These are phyloP conservation scores for Drosophila equinoxialis DNA, from an alignment of 1,140 invertebrate species.

Conservation along the genomic window DNA sequence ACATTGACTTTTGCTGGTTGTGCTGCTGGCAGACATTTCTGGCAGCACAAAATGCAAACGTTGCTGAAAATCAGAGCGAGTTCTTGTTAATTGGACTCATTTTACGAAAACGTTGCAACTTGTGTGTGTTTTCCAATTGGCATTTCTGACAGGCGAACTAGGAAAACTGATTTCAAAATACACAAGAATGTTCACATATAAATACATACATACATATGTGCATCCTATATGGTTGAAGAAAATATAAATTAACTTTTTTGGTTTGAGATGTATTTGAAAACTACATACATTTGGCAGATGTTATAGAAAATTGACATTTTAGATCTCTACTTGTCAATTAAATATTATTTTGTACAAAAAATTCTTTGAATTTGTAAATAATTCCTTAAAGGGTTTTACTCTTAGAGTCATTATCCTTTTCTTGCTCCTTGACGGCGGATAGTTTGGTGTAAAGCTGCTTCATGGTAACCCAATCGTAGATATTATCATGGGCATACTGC, in stretches of 20 bases:
- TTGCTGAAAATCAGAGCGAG: constrained; percentile 69
- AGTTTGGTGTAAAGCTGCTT: constrained; percentile 83
- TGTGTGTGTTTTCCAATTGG: constrained; percentile 67
- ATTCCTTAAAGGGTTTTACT: background rate
- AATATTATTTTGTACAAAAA: background rate
- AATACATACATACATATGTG: background rate
- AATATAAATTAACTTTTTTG: constrained; percentile 1
- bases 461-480: constrained; percentile 99
- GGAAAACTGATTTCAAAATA: constrained; percentile 28
- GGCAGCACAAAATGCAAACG: constrained; percentile 65
- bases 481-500: constrained; percentile 98
- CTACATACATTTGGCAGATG: background rate
- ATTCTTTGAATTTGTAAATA: background rate
- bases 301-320: background rate
- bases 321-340: background rate
- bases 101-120: constrained; percentile 66
- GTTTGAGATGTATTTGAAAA: background rate
- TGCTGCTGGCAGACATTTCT: constrained; percentile 66
- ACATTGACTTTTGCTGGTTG: constrained; percentile 52
- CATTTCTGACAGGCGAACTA: constrained; percentile 58
- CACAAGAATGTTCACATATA: background rate
- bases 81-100: constrained; percentile 78
- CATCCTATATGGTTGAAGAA: background rate
- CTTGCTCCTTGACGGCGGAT: background rate
- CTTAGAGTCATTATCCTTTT: background rate